A percentile compares a stretch with the other conserved stretches of the same genome.
These are phyloP conservation scores for Poeciliopsis turneri DNA, from an alignment of 2,797 vertebrate genomes.

Conservation along the genomic window DNA sequence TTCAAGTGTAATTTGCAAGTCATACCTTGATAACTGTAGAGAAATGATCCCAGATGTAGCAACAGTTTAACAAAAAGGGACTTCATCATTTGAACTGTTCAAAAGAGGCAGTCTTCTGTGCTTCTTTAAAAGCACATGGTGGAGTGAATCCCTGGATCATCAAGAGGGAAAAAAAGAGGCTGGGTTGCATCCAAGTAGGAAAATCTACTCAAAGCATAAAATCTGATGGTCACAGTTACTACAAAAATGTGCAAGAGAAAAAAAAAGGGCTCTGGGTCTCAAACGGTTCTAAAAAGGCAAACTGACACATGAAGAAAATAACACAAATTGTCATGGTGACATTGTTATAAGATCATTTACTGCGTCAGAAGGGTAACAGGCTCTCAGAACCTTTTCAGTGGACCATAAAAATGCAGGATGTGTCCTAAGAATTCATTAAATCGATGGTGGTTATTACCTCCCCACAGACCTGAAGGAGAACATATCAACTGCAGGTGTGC, in stretches of 20 bases:
- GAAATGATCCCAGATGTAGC: slow-evolving; percentile 65
- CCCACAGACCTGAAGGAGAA: slow-evolving; percentile 55
- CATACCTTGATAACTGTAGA: slow-evolving; percentile 58
- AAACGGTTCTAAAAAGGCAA: slow-evolving; percentile 48
- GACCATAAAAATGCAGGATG: slow-evolving; percentile 65
- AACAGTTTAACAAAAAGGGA: slow-evolving; percentile 55
- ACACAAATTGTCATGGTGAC: slow-evolving; percentile 73
- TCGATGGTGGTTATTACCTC: slow-evolving; percentile 67
- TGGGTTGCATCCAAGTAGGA: slow-evolving; percentile 38
- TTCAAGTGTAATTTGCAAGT: slow-evolving; percentile 53
- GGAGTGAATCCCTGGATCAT: slow-evolving; percentile 45
- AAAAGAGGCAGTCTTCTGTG: slow-evolving; percentile 19
- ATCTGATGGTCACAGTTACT: slow-evolving; percentile 29
- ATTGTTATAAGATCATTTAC: slow-evolving; percentile 63
- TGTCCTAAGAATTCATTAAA: slow-evolving; percentile 67
- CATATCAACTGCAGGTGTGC: slow-evolving; percentile 70
- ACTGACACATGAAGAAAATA: slow-evolving; percentile 67
- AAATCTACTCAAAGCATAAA: slow-evolving; percentile 23
- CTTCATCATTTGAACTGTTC: slow-evolving; percentile 50
- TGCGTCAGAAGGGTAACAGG: slow-evolving; percentile 43
- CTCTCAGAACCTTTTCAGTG: slow-evolving; percentile 56
- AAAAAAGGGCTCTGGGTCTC: slow-evolving; percentile 23
- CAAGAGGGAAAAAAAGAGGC: slow-evolving; percentile 34
- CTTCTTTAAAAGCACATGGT: slow-evolving; percentile 28
- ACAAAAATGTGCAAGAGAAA: slow-evolving; percentile 41